Evolutionary conservation across 2,888 invertebrate genomes (phyloP).

Genomic region (Eristalinus sepulchralis): DNA sequence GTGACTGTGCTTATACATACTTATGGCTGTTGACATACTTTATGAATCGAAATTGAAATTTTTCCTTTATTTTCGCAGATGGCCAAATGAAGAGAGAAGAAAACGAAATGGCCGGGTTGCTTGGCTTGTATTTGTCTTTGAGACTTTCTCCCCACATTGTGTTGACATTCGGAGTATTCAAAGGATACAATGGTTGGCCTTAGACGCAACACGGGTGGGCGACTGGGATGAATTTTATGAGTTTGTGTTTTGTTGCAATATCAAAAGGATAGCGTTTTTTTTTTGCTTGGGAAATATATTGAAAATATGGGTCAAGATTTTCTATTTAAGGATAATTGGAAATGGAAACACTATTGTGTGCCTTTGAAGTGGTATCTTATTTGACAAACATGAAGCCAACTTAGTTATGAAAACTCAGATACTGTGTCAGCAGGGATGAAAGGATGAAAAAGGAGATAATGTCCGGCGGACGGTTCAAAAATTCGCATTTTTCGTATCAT

Average conservation of each 20-base stretch:
- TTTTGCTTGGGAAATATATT: background rate
- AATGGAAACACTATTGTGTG: conserved; percentile 5
- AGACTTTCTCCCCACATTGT: conserved; percentile 1
- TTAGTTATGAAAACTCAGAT: conserved; percentile 7
- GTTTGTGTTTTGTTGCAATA: background rate
- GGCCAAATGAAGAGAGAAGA: conserved; percentile 55
- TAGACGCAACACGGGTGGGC: conserved; percentile 10
- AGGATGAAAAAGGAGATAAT: background rate
- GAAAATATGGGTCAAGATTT: conserved; percentile 61
- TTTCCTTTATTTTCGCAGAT: conserved; percentile 45
- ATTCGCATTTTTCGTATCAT: too few species aligned
- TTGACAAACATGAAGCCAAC: background rate
- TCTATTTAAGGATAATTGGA: conserved; percentile 43
- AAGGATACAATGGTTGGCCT: conserved; percentile 57
- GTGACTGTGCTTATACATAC: background rate
- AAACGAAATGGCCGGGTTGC: conserved; percentile 17
- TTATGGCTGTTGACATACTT: conserved; percentile 63
- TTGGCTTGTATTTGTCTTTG: conserved; percentile 46
- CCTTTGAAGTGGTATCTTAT: background rate
- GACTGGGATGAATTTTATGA: conserved; percentile 18
- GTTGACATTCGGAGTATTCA: conserved; percentile 35
- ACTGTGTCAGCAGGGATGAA: background rate
- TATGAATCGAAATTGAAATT: conserved; percentile 65
- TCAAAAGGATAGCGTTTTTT: conserved; percentile 31
- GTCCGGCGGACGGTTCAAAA: background rate